phyloP scores from a whole-genome alignment of 1,140 invertebrate species.

The Antheraea mylitta region DNA sequence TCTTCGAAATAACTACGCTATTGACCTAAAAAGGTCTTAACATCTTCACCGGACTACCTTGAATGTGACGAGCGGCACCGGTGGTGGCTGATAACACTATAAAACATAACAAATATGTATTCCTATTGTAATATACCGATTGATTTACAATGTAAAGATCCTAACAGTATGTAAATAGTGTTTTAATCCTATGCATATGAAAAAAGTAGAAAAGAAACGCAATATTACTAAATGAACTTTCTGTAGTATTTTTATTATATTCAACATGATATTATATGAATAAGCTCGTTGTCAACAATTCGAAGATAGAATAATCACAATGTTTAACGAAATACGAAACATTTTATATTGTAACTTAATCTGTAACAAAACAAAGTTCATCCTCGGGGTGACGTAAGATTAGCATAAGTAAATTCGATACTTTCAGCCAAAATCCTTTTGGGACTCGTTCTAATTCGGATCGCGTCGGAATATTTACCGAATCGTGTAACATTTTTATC shows the following conservation, averaged over 20 bases:
- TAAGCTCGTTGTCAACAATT: not conserved
- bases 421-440: constrained; percentile 33
- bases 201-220: not conserved
- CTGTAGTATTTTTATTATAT: not conserved
- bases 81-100: too few species aligned
- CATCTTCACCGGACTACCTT: too few species aligned
- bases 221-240: not conserved
- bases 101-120: too few species aligned
- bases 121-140: too few species aligned
- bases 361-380: constrained; percentile 34
- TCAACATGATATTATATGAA: not conserved
- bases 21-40: too few species aligned
- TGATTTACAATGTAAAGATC: too few species aligned
- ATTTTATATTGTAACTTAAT: constrained; percentile 42
- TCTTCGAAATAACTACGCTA: too few species aligned
- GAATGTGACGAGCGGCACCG: too few species aligned
- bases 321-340: constrained; percentile 11
- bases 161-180: too few species aligned
- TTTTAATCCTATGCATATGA: too few species aligned
- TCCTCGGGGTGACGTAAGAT: constrained; percentile 52
- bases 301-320: constrained; percentile 3
- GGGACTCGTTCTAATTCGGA: constrained; percentile 40
- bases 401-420: constrained; percentile 59
- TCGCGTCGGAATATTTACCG: constrained; percentile 41
- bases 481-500: constrained; percentile 40